A percentile compares a stretch with the other conserved stretches of the same genome.
Conservation (phyloP, 2,797 vertebrate genomes). For the Sparidentex hasta region DNA sequence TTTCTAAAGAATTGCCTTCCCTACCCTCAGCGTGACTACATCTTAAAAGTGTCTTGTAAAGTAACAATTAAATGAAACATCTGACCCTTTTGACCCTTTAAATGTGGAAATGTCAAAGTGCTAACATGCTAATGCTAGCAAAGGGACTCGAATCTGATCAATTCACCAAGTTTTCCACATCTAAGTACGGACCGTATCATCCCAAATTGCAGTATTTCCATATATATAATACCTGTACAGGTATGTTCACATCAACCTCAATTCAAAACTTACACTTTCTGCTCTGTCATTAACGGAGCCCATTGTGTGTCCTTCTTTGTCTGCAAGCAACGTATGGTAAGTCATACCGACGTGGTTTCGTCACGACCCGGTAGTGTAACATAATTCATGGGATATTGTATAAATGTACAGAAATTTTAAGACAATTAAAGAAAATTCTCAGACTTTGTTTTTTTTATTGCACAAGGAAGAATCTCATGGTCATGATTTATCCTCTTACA, state of each 20-base stretch:
- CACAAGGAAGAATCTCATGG: neutral
- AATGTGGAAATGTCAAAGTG: neutral
- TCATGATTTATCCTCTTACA: neutral
- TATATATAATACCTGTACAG: neutral
- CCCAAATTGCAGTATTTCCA: neutral
- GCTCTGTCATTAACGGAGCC: neutral
- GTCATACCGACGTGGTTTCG: neutral
- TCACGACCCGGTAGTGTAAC: neutral
- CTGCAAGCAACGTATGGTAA: accelerated
- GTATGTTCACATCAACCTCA: neutral
- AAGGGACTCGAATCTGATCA: neutral
- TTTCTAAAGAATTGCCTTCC: too few relatives aligned
- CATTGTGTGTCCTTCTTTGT: neutral
- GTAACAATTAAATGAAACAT: too few relatives aligned
- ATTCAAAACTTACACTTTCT: too few relatives aligned
- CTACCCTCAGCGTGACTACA: too few relatives aligned
- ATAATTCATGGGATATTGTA: neutral
- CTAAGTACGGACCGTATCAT: neutral
- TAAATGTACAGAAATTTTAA: neutral
- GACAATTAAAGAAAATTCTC: neutral
- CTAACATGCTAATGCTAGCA: slow-evolving; percentile 15
- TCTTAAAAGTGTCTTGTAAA: too few relatives aligned
- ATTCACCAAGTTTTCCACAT: neutral
- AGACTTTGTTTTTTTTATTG: neutral
- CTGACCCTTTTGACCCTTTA: too few relatives aligned